Conservation (phyloP, 2,797 vertebrate genomes). For the Balearica regulorum region DNA sequence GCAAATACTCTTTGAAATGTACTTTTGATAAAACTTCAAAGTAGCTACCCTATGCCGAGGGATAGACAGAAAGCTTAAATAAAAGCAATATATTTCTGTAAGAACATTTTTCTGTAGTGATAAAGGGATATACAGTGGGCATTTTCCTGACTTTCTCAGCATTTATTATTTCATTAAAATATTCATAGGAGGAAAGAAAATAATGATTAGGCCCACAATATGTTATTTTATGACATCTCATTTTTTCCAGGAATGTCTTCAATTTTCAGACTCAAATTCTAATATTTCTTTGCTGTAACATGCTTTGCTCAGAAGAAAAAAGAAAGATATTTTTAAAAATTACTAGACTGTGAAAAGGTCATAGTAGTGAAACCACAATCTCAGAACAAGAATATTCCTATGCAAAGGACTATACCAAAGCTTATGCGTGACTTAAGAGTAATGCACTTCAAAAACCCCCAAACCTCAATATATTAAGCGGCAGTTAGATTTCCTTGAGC, state of each 20-base stretch:
- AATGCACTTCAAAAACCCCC: background rate
- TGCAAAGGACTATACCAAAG: background rate
- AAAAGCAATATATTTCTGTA: background rate
- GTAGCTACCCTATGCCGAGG: background rate
- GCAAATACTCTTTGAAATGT: constrained; percentile 13
- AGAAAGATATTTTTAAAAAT: background rate
- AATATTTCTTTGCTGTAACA: background rate
- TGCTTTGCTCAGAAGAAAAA: background rate
- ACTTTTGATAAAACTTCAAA: constrained; percentile 17
- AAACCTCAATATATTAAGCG: background rate
- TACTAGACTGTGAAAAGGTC: background rate
- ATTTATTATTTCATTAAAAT: background rate
- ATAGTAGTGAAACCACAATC: background rate
- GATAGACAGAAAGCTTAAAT: background rate
- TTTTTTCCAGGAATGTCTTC: background rate
- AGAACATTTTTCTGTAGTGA: background rate
- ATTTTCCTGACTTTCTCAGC: background rate
- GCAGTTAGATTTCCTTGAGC: background rate
- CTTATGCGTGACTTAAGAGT: background rate
- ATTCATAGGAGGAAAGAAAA: background rate
- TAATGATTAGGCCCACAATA: background rate
- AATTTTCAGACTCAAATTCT: background rate
- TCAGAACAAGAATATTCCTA: background rate
- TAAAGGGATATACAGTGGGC: background rate
- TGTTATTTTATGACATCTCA: background rate